A percentile compares a stretch with the other conserved stretches of the same genome.
Evolutionary conservation across 2,113 vertebrate species (phyloP).

Genomic region (Sylvia atricapilla): DNA sequence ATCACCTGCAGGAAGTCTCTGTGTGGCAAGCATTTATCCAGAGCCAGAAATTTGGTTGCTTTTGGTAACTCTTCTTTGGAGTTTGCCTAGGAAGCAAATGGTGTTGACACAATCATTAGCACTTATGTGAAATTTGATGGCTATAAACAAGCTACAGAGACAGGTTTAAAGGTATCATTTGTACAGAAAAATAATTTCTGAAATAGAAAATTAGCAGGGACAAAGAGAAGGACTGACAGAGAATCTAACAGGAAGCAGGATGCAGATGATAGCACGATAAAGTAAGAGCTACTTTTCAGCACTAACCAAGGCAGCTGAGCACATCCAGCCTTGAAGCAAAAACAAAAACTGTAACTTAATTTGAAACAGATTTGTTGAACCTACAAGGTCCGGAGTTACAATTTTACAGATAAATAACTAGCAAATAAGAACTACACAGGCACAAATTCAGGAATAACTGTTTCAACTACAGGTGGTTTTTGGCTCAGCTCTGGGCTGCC

Average conservation of each 20-base stretch:
- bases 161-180: neutral
- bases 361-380: neutral
- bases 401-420: neutral
- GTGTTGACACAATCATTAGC: neutral
- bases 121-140: neutral
- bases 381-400: neutral
- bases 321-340: neutral
- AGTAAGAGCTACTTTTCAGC: neutral
- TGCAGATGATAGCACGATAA: neutral
- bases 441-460: neutral
- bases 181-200: neutral
- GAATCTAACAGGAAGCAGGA: neutral
- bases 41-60: conserved; percentile 92
- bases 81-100: conserved; percentile 67
- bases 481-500: neutral
- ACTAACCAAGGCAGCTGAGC: neutral
- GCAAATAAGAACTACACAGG: neutral
- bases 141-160: neutral
- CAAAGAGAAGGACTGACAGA: neutral
- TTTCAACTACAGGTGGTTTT: neutral
- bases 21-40: conserved; percentile 95
- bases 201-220: neutral
- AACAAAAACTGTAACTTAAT: neutral
- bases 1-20: conserved; percentile 96
- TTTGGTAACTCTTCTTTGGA: conserved; percentile 79